Evolutionary conservation across 2,113 vertebrate genomes (phyloP).

Genomic region (Lates calcarifer): DNA sequence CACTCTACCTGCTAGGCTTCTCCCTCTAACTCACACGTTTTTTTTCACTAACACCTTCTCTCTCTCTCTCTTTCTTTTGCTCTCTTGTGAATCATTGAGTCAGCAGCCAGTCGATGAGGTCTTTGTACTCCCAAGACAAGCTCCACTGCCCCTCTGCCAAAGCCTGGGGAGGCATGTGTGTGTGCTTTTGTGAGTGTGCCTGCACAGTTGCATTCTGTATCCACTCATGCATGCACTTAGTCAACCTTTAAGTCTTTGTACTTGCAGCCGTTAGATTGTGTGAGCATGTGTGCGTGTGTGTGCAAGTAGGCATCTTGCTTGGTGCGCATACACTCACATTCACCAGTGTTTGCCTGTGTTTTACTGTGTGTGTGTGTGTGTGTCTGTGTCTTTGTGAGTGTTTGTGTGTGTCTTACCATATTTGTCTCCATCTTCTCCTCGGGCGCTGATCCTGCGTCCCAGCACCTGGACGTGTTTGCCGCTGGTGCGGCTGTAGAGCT

Average conservation of each 20-base stretch:
- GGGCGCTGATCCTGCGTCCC: conserved; percentile 84
- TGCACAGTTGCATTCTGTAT: conserved; percentile 75
- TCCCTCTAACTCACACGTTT: conserved; percentile 61
- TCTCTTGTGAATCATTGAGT: conserved; percentile 83
- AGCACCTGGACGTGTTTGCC: conserved; percentile 87
- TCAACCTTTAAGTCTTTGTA: conserved; percentile 75
- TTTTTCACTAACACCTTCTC: conserved; percentile 47
- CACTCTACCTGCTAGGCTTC: conserved; percentile 77
- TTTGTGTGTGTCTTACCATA: conserved; percentile 85
- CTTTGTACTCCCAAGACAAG: conserved; percentile 84
- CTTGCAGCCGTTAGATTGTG: conserved; percentile 48
- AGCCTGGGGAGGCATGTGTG: conserved; percentile 72
- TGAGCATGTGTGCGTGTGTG: conserved; percentile 28
- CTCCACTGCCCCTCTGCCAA: conserved; percentile 81
- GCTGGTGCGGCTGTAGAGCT: conserved; percentile 88
- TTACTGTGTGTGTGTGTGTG: conserved; percentile 66
- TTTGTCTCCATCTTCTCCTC: conserved; percentile 88
- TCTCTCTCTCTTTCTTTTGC: conserved; percentile 58
- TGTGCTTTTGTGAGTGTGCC: conserved; percentile 72
- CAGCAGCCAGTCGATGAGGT: conserved; percentile 85
- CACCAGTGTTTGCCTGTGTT: conserved; percentile 13
- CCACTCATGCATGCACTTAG: conserved; percentile 73
- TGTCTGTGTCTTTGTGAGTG: conserved; percentile 37
- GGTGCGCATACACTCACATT: conserved; percentile 1
- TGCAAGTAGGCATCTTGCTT: conserved; percentile 29